Base-by-base conservation (phyloP, 1,140 invertebrate genomes). In the Brachionus calyciflorus region DNA sequence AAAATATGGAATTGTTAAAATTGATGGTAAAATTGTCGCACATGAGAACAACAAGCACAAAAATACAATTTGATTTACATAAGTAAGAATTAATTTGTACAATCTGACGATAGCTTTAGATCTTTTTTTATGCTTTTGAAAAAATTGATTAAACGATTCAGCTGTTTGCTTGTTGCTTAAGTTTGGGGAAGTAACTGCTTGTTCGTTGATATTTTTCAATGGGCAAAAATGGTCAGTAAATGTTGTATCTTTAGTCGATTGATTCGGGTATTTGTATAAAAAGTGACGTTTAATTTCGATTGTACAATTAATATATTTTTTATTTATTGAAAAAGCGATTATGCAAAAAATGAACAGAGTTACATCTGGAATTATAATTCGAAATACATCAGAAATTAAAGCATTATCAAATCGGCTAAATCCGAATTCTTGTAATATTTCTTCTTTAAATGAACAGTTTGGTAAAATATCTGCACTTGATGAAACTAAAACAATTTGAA, bases 1-100 rank as follows among this genome's bases (percentile, higher is more conserved):
- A 84, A 93, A 95, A 84, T 96, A 96, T 40, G 94, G 87, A 10
- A 89, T 90, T 37, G 90, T 90, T 2, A 90, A 88, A 5, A 92
- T 85, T 19, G 91, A 93, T 9, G 86, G 86, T 46, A 44, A 73
- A 51, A 73, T 33, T 26, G 44, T 37, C 9, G 46, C 44, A 41
- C 69, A 73, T 1, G 37, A 40, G 48, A 51, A 73, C 14, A 73
- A 21, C 9, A 73, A 26, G 14, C 28, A 49, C 46, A 55, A 28
- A 26, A 73, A 73, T 33, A 55, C 17, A 14, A 51, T 73, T 41
- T 73, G 46, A 30, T 33, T 37, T 55, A 73, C 37, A 19, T 40
- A 51, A 10, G 69, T 12, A 26, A 73, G n/a, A 3, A 17, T 6
- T 19, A 51, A 19, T 19, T 73, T 55, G 14, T 24, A 51, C 3